Evolutionary conservation across 2,888 invertebrate genomes (phyloP), one percentile per base, ranked within the genome.

Genomic region (Eledone cirrhosa): DNA sequence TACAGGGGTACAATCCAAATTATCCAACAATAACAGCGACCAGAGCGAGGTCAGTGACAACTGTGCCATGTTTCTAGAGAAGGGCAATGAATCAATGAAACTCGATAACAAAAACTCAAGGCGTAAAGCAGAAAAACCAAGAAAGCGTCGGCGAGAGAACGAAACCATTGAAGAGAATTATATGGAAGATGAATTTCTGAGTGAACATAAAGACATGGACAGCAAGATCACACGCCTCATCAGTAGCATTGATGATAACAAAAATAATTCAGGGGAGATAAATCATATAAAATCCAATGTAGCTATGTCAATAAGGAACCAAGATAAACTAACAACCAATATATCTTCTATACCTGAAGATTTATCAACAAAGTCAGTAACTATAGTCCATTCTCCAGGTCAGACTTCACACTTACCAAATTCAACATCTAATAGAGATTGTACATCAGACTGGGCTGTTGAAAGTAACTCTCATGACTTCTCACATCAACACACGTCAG

Each of bases 401-500:
- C 79, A n/a, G 16, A 33, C 74, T 27, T 74, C 75, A 8, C 74
- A 67, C 8, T 14, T 75, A 47, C 33, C 48, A 72, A 63, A n/a
- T 22, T n/a, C 8, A n/a, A 69, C 33, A 31, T 11, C 53, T 27
- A 24, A 29, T 33, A 27, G 48, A 19, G 77, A 33, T n/a, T 48
- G 33, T 29, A 53, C 77, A 4, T 33, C 33, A 14, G 63, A 53
- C 22, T 59, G 63, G 77, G 14, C 41, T 31, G 63, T 79, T 24
- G 67, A 78, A 27, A 63, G 53, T 53, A 48, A 48, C 53, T 29
- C 72, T 29, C 78, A n/a, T 19, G 48, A 53, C 33, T 53, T 24
- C 22, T 31, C 53, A 24, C 76, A 59, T 47, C 85, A 75, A 47
- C 75, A 75, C 48, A 75, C 75, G 81, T 95, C 96, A 1, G 96